Conservation (phyloP, 2,797 vertebrate genomes). For the Psittacula echo region DNA sequence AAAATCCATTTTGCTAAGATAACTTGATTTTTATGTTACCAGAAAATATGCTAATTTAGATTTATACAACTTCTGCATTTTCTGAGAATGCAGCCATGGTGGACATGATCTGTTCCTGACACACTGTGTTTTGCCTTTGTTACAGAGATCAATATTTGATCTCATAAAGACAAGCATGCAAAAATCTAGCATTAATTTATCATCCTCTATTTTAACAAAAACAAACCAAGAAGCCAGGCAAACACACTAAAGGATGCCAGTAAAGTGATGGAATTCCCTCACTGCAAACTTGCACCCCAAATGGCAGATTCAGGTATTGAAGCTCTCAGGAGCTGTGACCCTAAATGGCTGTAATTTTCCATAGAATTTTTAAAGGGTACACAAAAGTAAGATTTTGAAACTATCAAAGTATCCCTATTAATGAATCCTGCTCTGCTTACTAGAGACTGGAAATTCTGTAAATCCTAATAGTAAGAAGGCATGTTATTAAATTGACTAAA, state of each 20-base stretch:
- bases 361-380: background rate
- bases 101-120: fast-evolving
- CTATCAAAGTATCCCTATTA: background rate
- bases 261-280: background rate
- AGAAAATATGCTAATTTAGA: constrained; percentile 20
- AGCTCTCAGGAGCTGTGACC: background rate
- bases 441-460: background rate
- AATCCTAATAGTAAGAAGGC: background rate
- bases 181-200: background rate
- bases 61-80: background rate
- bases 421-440: background rate
- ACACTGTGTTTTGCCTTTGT: fast-evolving
- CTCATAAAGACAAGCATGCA: background rate
- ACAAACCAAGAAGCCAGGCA: background rate
- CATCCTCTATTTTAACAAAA: background rate
- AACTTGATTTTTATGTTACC: background rate
- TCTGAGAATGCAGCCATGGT: background rate
- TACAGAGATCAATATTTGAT: fast-evolving
- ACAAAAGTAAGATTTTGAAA: background rate
- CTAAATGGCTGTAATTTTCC: background rate
- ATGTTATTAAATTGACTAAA: background rate
- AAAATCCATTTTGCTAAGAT: background rate
- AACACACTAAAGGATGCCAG: background rate
- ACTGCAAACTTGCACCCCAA: background rate
- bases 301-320: background rate